A percentile compares a stretch with the other conserved stretches of the same genome.
phyloP scores from a whole-genome alignment of 2,797 vertebrate genomes.

The Sphenodon punctatus region DNA sequence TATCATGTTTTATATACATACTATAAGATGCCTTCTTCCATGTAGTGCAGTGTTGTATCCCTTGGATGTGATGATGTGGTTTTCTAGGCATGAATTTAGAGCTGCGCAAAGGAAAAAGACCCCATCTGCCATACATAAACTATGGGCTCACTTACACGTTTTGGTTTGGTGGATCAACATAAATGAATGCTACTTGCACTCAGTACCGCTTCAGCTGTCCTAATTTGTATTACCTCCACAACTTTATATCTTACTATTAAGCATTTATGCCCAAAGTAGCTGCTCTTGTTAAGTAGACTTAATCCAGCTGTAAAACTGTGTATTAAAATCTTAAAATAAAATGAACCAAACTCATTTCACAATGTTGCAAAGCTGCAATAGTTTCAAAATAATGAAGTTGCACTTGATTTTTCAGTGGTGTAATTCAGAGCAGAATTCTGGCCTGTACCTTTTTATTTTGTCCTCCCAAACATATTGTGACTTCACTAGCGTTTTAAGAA shows the following conservation, averaged over 20 bases:
- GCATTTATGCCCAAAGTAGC: neutral
- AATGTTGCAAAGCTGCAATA: neutral
- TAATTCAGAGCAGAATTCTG: neutral
- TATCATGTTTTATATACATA: neutral
- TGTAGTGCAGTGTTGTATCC: neutral
- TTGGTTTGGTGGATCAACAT: too few relatives aligned
- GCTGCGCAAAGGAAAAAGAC: constrained; percentile 40
- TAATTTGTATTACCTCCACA: neutral
- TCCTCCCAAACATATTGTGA: neutral
- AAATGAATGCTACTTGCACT: neutral
- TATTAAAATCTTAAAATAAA: neutral
- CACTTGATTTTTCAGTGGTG: neutral
- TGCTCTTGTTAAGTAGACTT: neutral
- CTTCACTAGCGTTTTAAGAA: neutral
- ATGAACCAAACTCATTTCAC: neutral
- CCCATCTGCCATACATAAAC: constrained; percentile 35
- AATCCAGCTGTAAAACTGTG: neutral
- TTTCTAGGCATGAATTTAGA: neutral
- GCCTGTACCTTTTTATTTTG: neutral
- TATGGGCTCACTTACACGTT: neutral
- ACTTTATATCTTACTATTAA: neutral
- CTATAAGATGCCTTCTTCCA: neutral
- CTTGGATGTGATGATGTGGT: neutral
- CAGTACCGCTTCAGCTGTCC: neutral
- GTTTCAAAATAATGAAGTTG: rapidly evolving